phyloP scores from a whole-genome alignment of 2,113 vertebrate genomes.

The Leptocoma aspasia region DNA sequence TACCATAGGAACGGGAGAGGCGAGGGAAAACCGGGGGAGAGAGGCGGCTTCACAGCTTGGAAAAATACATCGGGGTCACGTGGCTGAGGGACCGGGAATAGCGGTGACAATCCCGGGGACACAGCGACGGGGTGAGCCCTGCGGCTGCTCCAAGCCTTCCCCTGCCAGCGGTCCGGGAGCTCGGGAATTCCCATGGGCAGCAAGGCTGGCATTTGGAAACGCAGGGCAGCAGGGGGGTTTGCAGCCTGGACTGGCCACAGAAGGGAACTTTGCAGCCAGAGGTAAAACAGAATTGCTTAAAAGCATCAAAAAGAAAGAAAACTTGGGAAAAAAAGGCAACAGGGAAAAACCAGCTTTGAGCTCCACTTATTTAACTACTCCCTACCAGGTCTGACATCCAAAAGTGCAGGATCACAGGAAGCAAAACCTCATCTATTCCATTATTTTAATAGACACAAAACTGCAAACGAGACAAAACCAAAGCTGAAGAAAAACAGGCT shows the following conservation, averaged over 20 bases:
- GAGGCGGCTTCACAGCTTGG: slow-evolving; percentile 68
- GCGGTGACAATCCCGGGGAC: neutral
- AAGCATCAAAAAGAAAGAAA: neutral
- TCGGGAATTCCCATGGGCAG: fast-evolving
- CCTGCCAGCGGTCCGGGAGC: fast-evolving
- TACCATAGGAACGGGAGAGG: slow-evolving; percentile 80
- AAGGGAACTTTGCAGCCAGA: neutral
- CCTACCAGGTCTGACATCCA: neutral
- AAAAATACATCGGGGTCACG: slow-evolving; percentile 67
- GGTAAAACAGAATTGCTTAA: neutral
- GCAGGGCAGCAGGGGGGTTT: neutral
- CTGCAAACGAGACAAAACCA: neutral
- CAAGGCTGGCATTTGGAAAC: fast-evolving
- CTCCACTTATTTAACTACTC: neutral
- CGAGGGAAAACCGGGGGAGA: slow-evolving; percentile 74
- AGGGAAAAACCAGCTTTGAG: neutral
- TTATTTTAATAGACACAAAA: neutral
- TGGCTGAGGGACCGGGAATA: slow-evolving; percentile 28
- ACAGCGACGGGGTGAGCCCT: neutral
- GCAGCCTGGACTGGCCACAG: neutral
- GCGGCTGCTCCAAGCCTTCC: neutral
- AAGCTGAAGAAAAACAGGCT: neutral
- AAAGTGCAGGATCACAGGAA: neutral
- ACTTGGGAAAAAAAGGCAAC: neutral
- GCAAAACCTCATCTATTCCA: neutral